phyloP scores from a whole-genome alignment of 2,888 invertebrate genomes.

The Colletes collaris region DNA sequence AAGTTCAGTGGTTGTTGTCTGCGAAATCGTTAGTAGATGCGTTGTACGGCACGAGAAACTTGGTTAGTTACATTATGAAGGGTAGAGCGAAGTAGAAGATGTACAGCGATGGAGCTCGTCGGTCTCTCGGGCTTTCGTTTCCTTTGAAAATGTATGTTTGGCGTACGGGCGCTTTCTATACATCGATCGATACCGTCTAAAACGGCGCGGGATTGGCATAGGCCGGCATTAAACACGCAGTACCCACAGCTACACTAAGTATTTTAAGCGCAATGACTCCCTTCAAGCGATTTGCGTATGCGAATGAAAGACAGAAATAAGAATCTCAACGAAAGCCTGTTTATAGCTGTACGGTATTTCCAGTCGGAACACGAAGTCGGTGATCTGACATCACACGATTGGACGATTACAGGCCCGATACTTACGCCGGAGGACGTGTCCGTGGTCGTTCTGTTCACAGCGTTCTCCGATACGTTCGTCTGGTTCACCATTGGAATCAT shows the following conservation, averaged over 20 bases:
- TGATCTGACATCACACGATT: constrained; percentile 5
- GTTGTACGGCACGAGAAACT: constrained; percentile 78
- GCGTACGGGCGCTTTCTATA: constrained; percentile 39
- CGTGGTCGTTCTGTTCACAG: constrained; percentile 49
- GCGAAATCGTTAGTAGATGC: constrained; percentile 83
- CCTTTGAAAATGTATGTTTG: neutral
- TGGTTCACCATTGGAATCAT: constrained; percentile 69
- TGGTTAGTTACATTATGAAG: constrained; percentile 78
- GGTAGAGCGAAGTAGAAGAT: constrained; percentile 22
- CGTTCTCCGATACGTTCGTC: constrained; percentile 55
- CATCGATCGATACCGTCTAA: constrained; percentile 45
- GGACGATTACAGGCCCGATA: neutral
- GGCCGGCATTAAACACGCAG: constrained; percentile 47
- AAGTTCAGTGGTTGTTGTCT: constrained; percentile 76
- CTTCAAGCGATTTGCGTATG: constrained; percentile 62
- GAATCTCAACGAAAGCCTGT: constrained; percentile 56
- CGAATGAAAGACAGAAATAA: constrained; percentile 59
- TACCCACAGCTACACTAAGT: constrained; percentile 62
- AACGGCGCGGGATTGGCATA: constrained; percentile 35
- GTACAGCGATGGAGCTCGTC: neutral
- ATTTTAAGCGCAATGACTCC: constrained; percentile 61
- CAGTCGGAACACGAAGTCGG: constrained; percentile 5
- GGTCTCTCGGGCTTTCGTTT: constrained; percentile 53
- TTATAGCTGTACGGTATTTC: constrained; percentile 25
- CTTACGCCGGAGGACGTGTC: constrained; percentile 46